Conservation (phyloP, 2,113 vertebrate genomes). For the Candoia aspera region DNA sequence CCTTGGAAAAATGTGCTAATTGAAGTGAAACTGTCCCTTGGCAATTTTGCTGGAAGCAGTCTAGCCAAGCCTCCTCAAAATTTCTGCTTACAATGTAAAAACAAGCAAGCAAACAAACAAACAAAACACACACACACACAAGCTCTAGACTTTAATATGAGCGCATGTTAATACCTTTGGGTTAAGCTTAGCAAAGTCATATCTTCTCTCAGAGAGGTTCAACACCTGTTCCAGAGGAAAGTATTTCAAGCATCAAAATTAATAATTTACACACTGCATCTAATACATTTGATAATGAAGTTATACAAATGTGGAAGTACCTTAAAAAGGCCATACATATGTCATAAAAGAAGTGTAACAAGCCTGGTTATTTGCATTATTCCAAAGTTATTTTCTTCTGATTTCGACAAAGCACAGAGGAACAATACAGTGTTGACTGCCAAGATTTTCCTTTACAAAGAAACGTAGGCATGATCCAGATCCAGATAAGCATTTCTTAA, state of each 20-base stretch:
- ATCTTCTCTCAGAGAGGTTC: slow-evolving; percentile 92
- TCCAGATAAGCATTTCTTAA: neutral
- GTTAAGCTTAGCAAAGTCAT: slow-evolving; percentile 90
- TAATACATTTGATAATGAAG: slow-evolving; percentile 3
- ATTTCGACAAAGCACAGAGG: neutral
- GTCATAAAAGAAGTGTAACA: neutral
- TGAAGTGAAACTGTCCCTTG: neutral
- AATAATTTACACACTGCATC: neutral
- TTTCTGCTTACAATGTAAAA: neutral
- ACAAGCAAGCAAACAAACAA: too few relatives aligned
- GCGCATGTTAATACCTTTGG: slow-evolving; percentile 81
- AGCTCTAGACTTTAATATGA: neutral
- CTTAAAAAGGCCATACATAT: neutral
- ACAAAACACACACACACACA: too few relatives aligned
- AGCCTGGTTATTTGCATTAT: neutral
- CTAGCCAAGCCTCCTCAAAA: neutral
- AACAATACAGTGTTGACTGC: neutral
- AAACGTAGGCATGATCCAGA: neutral
- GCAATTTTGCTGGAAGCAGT: neutral
- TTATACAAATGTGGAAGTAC: neutral
- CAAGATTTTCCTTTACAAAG: neutral
- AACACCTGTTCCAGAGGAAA: slow-evolving; percentile 79
- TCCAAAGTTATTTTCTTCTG: neutral
- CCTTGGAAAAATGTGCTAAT: neutral
- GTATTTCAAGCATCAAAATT: neutral